Percentiles rank a stretch among this genome's conserved stretches.
phyloP scores from a whole-genome alignment of 1,140 invertebrate genomes.

The Thaumetopoea pityocampa region DNA sequence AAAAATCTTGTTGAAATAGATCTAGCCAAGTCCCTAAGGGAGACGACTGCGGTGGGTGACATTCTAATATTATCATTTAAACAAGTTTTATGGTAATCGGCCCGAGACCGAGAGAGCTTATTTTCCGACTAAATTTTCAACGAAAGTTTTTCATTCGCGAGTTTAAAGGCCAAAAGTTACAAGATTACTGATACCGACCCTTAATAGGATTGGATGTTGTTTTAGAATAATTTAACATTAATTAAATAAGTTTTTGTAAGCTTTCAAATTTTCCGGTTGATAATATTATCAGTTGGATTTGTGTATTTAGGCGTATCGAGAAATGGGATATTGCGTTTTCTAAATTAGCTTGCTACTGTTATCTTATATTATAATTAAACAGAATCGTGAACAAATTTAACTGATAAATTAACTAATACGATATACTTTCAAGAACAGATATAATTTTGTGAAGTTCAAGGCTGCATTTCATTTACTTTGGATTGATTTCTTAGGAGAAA shows the following conservation, averaged over 20 bases:
- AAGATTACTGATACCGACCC: conserved; percentile 49
- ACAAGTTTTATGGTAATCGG: conserved; percentile 74
- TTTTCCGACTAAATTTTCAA: conserved; percentile 59
- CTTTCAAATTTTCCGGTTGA: conserved; percentile 27
- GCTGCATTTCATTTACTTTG: no score
- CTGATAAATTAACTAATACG: no score
- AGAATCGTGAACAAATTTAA: no score
- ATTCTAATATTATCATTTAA: conserved; percentile 75
- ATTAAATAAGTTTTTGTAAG: conserved; percentile 47
- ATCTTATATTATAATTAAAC: no score
- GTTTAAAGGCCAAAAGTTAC: conserved; percentile 63
- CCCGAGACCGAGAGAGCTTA: conserved; percentile 52
- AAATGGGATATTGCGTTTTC: conserved; percentile 2
- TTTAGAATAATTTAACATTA: conserved; percentile 53
- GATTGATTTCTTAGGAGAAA: no score
- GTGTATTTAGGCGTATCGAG: conserved; percentile 13
- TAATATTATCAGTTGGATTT: conserved; percentile 25
- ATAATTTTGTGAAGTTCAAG: no score
- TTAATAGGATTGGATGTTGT: conserved; percentile 61
- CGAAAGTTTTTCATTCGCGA: conserved; percentile 58
- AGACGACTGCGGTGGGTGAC: conserved; percentile 55
- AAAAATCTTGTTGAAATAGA: conserved; percentile 43
- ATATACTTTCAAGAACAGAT: no score
- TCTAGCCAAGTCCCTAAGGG: conserved; percentile 41
- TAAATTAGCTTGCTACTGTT: no score